Conservation (phyloP, 2,888 invertebrate genomes). For the Tenthredo amoena region DNA sequence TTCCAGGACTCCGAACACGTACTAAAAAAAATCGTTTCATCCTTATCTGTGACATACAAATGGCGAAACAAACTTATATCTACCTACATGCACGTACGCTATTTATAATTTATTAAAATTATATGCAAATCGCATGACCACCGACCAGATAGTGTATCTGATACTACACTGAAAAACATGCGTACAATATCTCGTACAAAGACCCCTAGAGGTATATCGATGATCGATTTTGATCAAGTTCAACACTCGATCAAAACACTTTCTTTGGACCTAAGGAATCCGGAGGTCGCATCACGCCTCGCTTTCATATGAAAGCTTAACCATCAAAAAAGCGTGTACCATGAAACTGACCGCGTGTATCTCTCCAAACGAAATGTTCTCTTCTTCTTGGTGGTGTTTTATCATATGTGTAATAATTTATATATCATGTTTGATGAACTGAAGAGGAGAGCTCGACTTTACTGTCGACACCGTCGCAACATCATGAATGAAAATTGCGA, state of each 20-base stretch:
- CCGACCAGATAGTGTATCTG: neutral
- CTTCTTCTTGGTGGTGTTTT: no score
- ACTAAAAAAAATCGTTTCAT: no score
- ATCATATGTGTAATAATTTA: neutral
- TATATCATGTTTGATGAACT: neutral
- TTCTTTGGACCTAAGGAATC: neutral
- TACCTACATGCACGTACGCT: neutral
- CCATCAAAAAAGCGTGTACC: no score
- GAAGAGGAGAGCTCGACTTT: neutral
- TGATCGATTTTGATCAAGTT: neutral
- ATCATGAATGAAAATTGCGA: neutral
- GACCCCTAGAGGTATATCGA: neutral
- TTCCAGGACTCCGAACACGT: neutral
- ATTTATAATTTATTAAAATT: neutral
- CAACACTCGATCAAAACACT: neutral
- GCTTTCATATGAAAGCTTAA: no score
- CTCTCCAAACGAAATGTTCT: no score
- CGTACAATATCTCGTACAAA: neutral
- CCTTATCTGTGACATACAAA: neutral
- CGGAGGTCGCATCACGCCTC: neutral
- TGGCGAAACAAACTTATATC: neutral
- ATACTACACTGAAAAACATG: neutral
- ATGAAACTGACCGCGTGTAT: no score
- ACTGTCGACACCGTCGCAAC: neutral
- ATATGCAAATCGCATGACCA: neutral